A percentile compares a stretch with the other conserved stretches of the same genome.
phyloP scores from a whole-genome alignment of 2,888 invertebrate species.

The Smittia aterrima region DNA sequence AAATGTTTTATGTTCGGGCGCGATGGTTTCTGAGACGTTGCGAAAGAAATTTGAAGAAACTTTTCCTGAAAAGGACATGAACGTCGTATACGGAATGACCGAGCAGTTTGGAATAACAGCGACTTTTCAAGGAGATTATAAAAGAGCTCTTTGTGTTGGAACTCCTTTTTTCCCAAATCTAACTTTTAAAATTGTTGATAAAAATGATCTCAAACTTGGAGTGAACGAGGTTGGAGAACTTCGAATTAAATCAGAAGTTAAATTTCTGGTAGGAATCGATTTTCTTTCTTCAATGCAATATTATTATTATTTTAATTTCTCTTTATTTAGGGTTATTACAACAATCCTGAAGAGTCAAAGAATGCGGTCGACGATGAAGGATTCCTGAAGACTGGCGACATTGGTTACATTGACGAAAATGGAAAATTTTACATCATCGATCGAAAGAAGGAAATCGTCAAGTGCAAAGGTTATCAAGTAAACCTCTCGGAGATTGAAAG shows the following conservation, averaged over 20 bases:
- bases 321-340: constrained; percentile 10
- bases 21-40: neutral
- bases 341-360: neutral
- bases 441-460: constrained; percentile 40
- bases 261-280: neutral
- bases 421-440: constrained; percentile 38
- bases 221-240: constrained; percentile 20
- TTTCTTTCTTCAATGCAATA: too few relatives aligned
- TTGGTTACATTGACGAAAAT: constrained; percentile 42
- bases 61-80: neutral
- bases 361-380: constrained; percentile 35
- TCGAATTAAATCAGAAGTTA: neutral
- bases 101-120: neutral
- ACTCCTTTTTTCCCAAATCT: neutral
- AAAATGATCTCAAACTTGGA: neutral
- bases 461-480: constrained; percentile 26
- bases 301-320: too few relatives aligned
- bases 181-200: neutral
- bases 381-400: constrained; percentile 41
- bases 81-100: neutral
- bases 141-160: neutral
- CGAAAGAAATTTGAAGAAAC: neutral
- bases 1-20: neutral
- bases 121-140: neutral
- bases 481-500: constrained; percentile 41